A percentile compares a stretch with the other conserved stretches of the same genome.
Evolutionary conservation across 1,140 invertebrate species (phyloP).

Genomic region (Pararge aegeria): DNA sequence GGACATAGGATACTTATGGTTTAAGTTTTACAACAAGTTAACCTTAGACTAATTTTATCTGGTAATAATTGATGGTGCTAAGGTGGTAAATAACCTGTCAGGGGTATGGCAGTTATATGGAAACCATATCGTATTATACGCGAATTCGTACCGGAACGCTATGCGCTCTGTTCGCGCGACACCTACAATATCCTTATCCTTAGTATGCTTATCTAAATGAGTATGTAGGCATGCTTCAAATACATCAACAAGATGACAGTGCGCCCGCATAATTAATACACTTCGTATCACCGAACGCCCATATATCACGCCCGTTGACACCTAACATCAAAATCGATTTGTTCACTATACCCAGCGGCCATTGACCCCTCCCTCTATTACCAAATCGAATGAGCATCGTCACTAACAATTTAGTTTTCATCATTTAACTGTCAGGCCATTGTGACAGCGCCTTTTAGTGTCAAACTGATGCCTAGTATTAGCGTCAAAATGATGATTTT

Average conservation of each 20-base stretch:
- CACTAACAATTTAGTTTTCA: slow-evolving; percentile 25
- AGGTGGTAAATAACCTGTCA: too few relatives aligned
- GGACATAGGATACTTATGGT: too few relatives aligned
- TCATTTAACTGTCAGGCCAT: slow-evolving; percentile 30
- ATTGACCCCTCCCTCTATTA: slow-evolving; percentile 3
- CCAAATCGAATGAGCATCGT: slow-evolving; percentile 18
- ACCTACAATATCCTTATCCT: too few relatives aligned
- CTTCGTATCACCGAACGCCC: slow-evolving; percentile 4
- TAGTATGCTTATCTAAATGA: too few relatives aligned
- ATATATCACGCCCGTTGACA: slow-evolving; percentile 10
- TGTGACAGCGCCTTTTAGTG: slow-evolving; percentile 13
- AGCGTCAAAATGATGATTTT: slow-evolving; percentile 16
- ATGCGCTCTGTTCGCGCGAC: too few relatives aligned
- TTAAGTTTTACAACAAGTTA: too few relatives aligned
- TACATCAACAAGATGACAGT: slow-evolving; percentile 4
- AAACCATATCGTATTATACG: too few relatives aligned
- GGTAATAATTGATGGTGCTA: too few relatives aligned
- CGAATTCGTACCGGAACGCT: too few relatives aligned
- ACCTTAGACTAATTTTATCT: too few relatives aligned
- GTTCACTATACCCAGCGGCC: slow-evolving; percentile 1
- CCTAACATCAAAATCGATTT: slow-evolving; percentile 7
- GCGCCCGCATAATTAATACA: slow-evolving; percentile 6
- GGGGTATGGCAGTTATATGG: too few relatives aligned
- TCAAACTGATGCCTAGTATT: slow-evolving; percentile 19
- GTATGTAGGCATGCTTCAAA: background rate